Evolutionary conservation across 2,888 invertebrate genomes (phyloP).

Genomic region (Bellardia pandia): DNA sequence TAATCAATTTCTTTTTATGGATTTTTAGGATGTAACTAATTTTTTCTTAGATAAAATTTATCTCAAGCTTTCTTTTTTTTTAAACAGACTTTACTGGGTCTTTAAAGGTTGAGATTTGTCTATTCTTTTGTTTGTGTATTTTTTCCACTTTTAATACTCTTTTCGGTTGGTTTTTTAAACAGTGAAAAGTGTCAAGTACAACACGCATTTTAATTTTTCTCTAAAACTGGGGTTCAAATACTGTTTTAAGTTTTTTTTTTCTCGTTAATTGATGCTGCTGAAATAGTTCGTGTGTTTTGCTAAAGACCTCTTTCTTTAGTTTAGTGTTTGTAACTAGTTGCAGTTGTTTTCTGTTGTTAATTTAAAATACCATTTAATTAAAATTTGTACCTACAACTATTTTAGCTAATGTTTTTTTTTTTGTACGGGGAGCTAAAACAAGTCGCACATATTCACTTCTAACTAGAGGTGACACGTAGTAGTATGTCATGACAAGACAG

Average conservation of each 20-base stretch:
- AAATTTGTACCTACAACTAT: constrained; percentile 74
- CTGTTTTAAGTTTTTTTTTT: constrained; percentile 38
- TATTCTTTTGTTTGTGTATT: background rate
- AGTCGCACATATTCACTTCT: constrained; percentile 12
- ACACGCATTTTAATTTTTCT: constrained; percentile 55
- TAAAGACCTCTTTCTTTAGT: constrained; percentile 22
- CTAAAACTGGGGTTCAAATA: constrained; percentile 12
- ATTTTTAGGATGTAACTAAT: constrained; percentile 7
- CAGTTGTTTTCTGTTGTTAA: constrained; percentile 26
- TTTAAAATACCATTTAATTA: constrained; percentile 70
- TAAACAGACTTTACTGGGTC: background rate
- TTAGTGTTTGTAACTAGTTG: background rate
- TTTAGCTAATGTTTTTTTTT: constrained; percentile 73
- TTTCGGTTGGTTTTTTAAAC: constrained; percentile 1
- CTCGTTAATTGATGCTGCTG: background rate
- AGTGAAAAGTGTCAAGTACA: constrained; percentile 67
- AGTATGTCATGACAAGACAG: constrained; percentile 35
- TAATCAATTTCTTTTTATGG: constrained; percentile 42
- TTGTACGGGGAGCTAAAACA: constrained; percentile 25
- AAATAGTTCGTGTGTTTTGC: constrained; percentile 17
- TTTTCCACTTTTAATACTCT: background rate
- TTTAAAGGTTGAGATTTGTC: constrained; percentile 47
- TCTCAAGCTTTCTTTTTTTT: constrained; percentile 24
- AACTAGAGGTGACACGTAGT: constrained; percentile 34
- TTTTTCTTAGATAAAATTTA: constrained; percentile 2